phyloP scores from a whole-genome alignment of 2,888 invertebrate species.

The Scaptomyza cyrtandrae region DNA sequence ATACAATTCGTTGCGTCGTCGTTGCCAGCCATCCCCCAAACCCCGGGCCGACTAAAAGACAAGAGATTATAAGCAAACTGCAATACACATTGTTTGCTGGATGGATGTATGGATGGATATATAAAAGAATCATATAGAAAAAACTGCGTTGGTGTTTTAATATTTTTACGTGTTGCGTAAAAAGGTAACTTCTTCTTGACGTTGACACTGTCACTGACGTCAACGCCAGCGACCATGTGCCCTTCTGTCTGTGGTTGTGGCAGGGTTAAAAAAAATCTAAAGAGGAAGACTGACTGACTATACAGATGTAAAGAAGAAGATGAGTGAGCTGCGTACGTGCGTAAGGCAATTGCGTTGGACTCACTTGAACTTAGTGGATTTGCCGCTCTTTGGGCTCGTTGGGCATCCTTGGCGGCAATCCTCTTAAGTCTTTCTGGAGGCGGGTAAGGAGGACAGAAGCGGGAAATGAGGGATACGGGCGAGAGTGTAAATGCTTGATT shows the following conservation, averaged over 20 bases:
- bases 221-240: constrained; percentile 27
- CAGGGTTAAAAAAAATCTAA: constrained; percentile 41
- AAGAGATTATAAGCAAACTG: constrained; percentile 77
- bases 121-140: constrained; percentile 22
- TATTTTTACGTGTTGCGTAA: constrained; percentile 72
- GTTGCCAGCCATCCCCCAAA: constrained; percentile 16
- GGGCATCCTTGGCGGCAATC: constrained; percentile 48
- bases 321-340: constrained; percentile 75
- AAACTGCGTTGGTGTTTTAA: constrained; percentile 77
- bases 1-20: constrained; percentile 77
- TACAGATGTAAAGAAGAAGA: constrained; percentile 62
- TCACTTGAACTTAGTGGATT: constrained; percentile 53
- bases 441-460: background rate
- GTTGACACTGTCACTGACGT: constrained; percentile 39
- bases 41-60: constrained; percentile 10
- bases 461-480: background rate
- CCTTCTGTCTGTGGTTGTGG: constrained; percentile 47
- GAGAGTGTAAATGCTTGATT: constrained; percentile 56
- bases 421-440: constrained; percentile 35
- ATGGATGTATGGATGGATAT: constrained; percentile 46
- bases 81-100: constrained; percentile 68
- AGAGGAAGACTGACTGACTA: constrained; percentile 13
- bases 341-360: constrained; percentile 72
- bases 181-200: constrained; percentile 50
- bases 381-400: constrained; percentile 16